A percentile compares a stretch with the other conserved stretches of the same genome.
Evolutionary conservation across 2,113 vertebrate genomes (phyloP).

Genomic region (Trinectes maculatus): DNA sequence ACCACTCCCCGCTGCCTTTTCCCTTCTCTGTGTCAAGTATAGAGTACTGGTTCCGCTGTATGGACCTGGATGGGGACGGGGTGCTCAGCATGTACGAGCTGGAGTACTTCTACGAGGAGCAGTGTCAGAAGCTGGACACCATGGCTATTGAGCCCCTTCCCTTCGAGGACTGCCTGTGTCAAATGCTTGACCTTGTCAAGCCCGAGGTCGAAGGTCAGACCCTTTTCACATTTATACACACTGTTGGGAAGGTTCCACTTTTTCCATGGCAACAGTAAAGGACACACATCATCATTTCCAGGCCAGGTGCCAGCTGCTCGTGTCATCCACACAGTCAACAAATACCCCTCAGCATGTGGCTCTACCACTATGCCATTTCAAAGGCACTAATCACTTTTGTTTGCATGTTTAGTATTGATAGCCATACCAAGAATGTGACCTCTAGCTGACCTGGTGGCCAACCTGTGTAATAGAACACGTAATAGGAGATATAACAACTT

Average conservation of each 20-base stretch:
- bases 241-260: background rate
- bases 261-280: background rate
- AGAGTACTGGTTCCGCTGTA: constrained; percentile 99
- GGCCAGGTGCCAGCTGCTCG: constrained; percentile 40
- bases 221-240: constrained; percentile 28
- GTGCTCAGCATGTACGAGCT: constrained; percentile 94
- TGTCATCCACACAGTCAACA: constrained; percentile 45
- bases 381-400: constrained; percentile 19
- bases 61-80: constrained; percentile 96
- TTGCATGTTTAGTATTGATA: constrained; percentile 38
- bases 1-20: background rate
- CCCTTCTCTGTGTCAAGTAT: constrained; percentile 84
- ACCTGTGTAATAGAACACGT: constrained; percentile 9
- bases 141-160: constrained; percentile 93
- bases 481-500: constrained; percentile 24
- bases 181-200: constrained; percentile 95
- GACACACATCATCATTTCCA: constrained; percentile 1
- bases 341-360: constrained; percentile 33
- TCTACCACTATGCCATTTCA: constrained; percentile 19
- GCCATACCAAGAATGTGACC: constrained; percentile 51
- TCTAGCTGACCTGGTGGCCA: background rate
- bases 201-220: constrained; percentile 86
- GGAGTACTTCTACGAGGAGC: constrained; percentile 95
- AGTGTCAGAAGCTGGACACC: constrained; percentile 89
- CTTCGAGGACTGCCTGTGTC: constrained; percentile 95